A percentile compares a stretch with the other conserved stretches of the same genome.
Conservation (phyloP, 2,797 vertebrate genomes). For the Serranus cabrilla region DNA sequence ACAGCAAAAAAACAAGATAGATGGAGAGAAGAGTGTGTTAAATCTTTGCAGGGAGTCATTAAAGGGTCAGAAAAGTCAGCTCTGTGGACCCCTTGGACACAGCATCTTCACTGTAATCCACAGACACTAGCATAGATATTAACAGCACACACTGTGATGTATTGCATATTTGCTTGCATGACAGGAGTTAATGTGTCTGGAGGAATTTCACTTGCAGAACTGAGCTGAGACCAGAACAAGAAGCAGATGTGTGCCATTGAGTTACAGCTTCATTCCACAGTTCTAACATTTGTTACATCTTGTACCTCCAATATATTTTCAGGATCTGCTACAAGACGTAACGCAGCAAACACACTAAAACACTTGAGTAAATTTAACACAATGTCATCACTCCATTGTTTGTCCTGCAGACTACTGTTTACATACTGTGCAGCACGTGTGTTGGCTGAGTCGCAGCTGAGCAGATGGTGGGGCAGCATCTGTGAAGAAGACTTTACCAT, state of each 20-base stretch:
- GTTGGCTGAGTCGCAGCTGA: conserved; percentile 39
- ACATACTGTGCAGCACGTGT: conserved; percentile 27
- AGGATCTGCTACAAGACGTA: conserved; percentile 2
- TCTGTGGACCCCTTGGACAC: too few relatives aligned
- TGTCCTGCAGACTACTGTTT: conserved; percentile 50
- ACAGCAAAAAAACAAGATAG: too few relatives aligned
- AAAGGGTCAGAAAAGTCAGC: too few relatives aligned
- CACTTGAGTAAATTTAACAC: conserved; percentile 16
- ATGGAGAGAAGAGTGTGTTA: too few relatives aligned
- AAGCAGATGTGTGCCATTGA: conserved; percentile 31
- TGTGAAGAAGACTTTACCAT: conserved; percentile 54
- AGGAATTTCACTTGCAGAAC: conserved; percentile 22
- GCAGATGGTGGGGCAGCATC: conserved; percentile 60
- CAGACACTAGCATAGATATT: not conserved
- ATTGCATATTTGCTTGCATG: conserved; percentile 29
- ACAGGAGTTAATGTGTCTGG: conserved; percentile 23
- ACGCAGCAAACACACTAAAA: conserved; percentile 13
- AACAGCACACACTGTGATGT: conserved; percentile 14
- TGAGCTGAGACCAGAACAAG: conserved; percentile 37
- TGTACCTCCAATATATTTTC: conserved; percentile 6
- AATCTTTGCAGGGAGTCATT: too few relatives aligned
- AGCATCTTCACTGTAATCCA: conserved; percentile 34
- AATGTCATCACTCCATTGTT: conserved; percentile 18
- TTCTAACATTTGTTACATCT: conserved; percentile 15
- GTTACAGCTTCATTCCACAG: conserved; percentile 25